phyloP scores from a whole-genome alignment of 1,140 invertebrate genomes.

The Oncopeltus fasciatus region DNA sequence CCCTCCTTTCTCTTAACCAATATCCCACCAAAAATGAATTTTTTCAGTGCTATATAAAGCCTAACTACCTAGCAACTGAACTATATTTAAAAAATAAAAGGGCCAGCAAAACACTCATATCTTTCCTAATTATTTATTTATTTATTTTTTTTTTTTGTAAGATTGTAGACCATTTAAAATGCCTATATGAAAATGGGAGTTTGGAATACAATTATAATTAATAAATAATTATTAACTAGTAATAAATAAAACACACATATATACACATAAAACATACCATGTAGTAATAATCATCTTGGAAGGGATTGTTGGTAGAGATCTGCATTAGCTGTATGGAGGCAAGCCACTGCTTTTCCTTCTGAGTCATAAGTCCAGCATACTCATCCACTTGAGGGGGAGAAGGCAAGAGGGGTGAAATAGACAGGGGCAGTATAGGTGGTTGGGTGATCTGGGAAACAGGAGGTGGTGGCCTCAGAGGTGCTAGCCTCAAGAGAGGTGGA shows the following conservation, averaged over 20 bases:
- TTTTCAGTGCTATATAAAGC: no score
- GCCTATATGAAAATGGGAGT: neutral
- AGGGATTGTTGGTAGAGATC: constrained; percentile 69
- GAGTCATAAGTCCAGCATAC: constrained; percentile 80
- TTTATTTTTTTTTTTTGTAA: neutral
- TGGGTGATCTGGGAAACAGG: neutral
- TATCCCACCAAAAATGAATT: no score
- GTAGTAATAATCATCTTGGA: constrained; percentile 75
- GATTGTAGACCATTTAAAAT: neutral
- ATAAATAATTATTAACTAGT: neutral
- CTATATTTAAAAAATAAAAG: neutral
- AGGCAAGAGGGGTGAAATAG: neutral
- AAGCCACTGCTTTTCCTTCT: constrained; percentile 81
- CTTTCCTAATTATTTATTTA: neutral
- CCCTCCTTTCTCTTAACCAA: no score
- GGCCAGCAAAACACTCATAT: neutral
- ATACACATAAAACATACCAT: constrained; percentile 42
- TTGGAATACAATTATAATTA: neutral
- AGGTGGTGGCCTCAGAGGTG: neutral
- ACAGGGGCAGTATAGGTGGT: neutral
- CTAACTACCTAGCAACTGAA: no score
- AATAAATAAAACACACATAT: no score
- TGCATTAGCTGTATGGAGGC: constrained; percentile 84
- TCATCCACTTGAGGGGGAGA: constrained; percentile 40
- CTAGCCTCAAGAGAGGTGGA: neutral